A percentile compares a stretch with the other conserved stretches of the same genome.
phyloP scores from a whole-genome alignment of 2,888 invertebrate species.

The Panzeria rudis region DNA sequence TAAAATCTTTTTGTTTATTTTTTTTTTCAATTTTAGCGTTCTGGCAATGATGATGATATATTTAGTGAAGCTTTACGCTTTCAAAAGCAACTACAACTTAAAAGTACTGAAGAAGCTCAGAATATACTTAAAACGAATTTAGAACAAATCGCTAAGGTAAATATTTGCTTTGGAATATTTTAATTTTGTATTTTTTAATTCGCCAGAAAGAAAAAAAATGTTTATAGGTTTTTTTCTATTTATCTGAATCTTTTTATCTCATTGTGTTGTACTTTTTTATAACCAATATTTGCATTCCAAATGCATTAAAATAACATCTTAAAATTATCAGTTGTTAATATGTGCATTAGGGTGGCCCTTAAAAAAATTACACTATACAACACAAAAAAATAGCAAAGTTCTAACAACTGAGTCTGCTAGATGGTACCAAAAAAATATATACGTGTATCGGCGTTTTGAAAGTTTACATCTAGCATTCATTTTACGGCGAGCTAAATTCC shows the following conservation, averaged over 20 bases:
- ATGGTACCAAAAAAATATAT: too few species aligned
- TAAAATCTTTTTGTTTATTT: slow-evolving; percentile 3
- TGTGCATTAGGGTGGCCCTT: too few species aligned
- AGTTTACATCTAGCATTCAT: too few species aligned
- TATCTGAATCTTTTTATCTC: not conserved
- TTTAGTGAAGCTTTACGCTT: slow-evolving; percentile 89
- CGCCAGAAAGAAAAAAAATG: not conserved
- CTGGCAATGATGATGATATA: slow-evolving; percentile 86
- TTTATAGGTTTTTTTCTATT: not conserved
- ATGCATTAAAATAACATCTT: not conserved
- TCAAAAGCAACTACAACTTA: slow-evolving; percentile 89
- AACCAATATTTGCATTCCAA: not conserved
- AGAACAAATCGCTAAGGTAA: slow-evolving; percentile 91
- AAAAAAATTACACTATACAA: too few species aligned
- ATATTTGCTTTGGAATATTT: not conserved
- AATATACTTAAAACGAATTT: slow-evolving; percentile 91
- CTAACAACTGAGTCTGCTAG: too few species aligned
- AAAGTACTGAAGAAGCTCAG: slow-evolving; percentile 89
- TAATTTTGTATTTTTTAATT: not conserved
- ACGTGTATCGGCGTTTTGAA: too few species aligned
- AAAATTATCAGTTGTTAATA: not conserved
- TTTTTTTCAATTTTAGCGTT: slow-evolving; percentile 72
- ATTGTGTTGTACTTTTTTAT: not conserved
- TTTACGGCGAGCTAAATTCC: too few species aligned
- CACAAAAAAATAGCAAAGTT: too few species aligned